Evolutionary conservation across 1,140 invertebrate genomes (phyloP).

Genomic region (Homalodisca vitripennis): DNA sequence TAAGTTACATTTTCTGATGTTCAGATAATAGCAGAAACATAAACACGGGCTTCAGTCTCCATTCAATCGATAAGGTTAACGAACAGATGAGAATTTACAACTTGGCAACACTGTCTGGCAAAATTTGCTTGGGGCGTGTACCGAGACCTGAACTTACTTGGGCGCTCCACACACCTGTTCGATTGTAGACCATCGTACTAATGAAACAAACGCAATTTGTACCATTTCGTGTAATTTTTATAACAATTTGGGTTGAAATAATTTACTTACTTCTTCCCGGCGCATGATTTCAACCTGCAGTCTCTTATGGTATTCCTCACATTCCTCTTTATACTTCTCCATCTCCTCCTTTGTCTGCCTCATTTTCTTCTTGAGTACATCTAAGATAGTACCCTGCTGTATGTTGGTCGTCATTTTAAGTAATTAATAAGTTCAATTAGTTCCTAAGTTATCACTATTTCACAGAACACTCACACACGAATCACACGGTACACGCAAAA

Average conservation of each 20-base stretch:
- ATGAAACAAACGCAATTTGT: too few species aligned
- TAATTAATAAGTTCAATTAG: constrained; percentile 24
- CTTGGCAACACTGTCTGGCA: constrained; percentile 25
- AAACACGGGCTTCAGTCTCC: too few species aligned
- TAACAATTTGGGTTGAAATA: too few species aligned
- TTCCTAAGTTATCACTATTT: constrained; percentile 22
- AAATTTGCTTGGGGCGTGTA: constrained; percentile 26
- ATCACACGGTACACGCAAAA: constrained; percentile 21
- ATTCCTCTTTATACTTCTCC: constrained; percentile 96
- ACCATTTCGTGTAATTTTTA: too few species aligned
- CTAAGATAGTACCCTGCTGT: constrained; percentile 83
- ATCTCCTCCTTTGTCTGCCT: constrained; percentile 96
- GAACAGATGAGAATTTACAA: constrained; percentile 19
- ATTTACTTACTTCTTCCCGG: constrained; percentile 95
- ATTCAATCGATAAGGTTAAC: constrained; percentile 27
- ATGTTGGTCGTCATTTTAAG: constrained; percentile 80
- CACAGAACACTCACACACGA: constrained; percentile 23
- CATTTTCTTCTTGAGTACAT: constrained; percentile 99
- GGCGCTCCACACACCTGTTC: neutral
- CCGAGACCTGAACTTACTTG: neutral
- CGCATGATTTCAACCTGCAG: constrained; percentile 87
- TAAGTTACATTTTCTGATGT: too few species aligned
- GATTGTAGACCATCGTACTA: neutral
- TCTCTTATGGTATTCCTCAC: constrained; percentile 87
- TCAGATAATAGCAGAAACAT: too few species aligned